These are phyloP conservation scores for Tricholaema leucomelas DNA, from an alignment of 2,113 vertebrate species.

Conservation along the genomic window DNA sequence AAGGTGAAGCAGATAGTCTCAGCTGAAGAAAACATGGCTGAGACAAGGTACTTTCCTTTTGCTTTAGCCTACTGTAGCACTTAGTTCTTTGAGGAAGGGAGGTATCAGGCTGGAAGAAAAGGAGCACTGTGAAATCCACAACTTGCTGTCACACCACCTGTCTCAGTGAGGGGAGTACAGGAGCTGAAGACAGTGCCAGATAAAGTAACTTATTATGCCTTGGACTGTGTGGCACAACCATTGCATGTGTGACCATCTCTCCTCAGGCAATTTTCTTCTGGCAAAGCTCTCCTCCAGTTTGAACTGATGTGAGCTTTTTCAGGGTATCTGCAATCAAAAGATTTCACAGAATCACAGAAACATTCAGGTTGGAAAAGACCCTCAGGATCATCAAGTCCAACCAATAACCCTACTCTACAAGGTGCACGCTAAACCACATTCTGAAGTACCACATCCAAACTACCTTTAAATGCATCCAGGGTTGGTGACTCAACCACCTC, in stretches of 20 bases:
- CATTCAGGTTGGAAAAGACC: too few relatives aligned
- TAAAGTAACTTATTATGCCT: neutral
- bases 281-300: neutral
- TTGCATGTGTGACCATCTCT: neutral
- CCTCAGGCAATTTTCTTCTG: neutral
- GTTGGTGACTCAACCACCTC: too few relatives aligned
- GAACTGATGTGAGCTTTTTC: neutral
- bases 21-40: neutral
- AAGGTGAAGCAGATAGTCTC: neutral
- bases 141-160: accelerated
- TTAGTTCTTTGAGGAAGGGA: neutral
- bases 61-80: neutral
- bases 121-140: neutral
- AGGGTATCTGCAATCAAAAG: neutral
- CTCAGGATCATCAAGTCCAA: too few relatives aligned
- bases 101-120: neutral
- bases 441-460: too few relatives aligned
- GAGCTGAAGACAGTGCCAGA: neutral
- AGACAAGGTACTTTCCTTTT: neutral
- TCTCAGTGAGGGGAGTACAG: neutral
- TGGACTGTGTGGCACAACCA: neutral
- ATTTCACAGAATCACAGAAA: too few relatives aligned
- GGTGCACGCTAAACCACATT: too few relatives aligned
- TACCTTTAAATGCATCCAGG: too few relatives aligned
- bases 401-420: too few relatives aligned